Base-by-base conservation (phyloP, 1,140 invertebrate genomes). In the Nymphalis io region DNA sequence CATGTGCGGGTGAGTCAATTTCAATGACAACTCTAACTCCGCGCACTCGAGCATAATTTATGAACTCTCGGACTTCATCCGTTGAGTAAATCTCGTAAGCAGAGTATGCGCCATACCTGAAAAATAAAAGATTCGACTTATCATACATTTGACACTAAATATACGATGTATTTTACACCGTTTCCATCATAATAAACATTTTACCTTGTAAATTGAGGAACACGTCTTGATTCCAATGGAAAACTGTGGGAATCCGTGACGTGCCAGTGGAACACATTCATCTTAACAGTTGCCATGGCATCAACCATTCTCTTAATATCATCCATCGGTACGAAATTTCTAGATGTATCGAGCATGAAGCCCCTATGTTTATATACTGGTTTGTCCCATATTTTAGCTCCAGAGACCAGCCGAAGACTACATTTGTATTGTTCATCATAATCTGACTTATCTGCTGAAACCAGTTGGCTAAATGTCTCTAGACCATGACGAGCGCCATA, bases 201-300 rank as follows among this genome's bases (percentile, higher is more conserved):
- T 44, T 84, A 96, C 91, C 93, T 93, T 1, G 95, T 94, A 92
- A 98, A 94, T 78, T 96, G 94, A 0, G 96, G 96, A 33, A 95
- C 94, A 18, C 94, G 92, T 1, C 91, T 92, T 0, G 95, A 95
- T 59, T 96, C 95, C 70, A 96, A 93, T 0, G 97, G 96, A 84
- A 97, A 97, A 80, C 96, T 97, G 70, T 97, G 96, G 0, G 96
- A 94, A 81, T 98, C 97, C 0, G 95, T 96, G 1, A 95, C 93
- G 78, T 98, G 96, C 96, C 96, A 97, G 81, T 98, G 97, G 39
- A 97, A 94, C 0, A 96, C 95, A 78, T 98, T 98, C 70, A 98
- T 85, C 87, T 98, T 98, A 20, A 94, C 95, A 0, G 95, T 93
- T 0, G 96, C 94, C 96, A 98, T 97, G 3, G 93, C 96, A 75